A percentile compares a stretch with the other conserved stretches of the same genome.
phyloP scores from a whole-genome alignment of 2,113 vertebrate species.

The Picathartes gymnocephalus region DNA sequence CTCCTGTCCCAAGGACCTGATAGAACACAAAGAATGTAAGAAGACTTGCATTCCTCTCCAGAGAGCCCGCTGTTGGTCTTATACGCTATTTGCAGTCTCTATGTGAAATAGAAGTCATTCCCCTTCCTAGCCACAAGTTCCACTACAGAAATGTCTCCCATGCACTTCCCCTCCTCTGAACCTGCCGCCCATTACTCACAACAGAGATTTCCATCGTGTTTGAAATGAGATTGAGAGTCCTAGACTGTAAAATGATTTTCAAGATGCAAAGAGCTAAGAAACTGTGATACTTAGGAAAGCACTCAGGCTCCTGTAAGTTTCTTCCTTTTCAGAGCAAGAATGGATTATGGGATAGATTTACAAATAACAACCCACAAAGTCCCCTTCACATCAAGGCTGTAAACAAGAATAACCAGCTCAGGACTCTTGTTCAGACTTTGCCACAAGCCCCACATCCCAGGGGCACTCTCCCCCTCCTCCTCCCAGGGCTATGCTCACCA shows the following conservation, averaged over 20 bases:
- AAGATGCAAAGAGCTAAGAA: not conserved
- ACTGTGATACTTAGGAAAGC: not conserved
- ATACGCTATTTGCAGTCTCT: too few relatives aligned
- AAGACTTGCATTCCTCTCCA: not conserved
- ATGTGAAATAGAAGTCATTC: not conserved
- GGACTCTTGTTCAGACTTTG: rapidly evolving
- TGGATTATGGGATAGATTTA: not conserved
- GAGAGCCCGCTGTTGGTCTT: not conserved
- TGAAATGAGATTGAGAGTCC: not conserved
- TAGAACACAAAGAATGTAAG: not conserved
- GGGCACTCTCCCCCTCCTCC: not conserved
- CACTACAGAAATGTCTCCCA: not conserved
- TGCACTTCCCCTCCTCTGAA: not conserved
- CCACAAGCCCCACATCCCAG: rapidly evolving
- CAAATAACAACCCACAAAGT: not conserved
- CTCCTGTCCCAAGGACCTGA: not conserved
- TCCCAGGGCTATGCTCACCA: not conserved
- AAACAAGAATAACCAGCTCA: not conserved
- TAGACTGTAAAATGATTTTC: not conserved
- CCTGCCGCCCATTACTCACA: not conserved
- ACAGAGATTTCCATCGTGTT: not conserved
- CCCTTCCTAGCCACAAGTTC: not conserved
- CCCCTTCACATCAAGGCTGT: not conserved
- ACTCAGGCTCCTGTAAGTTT: not conserved
- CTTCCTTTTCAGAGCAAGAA: not conserved